Conservation (phyloP, 1,140 invertebrate genomes). For the Lutraria rhynchaena region DNA sequence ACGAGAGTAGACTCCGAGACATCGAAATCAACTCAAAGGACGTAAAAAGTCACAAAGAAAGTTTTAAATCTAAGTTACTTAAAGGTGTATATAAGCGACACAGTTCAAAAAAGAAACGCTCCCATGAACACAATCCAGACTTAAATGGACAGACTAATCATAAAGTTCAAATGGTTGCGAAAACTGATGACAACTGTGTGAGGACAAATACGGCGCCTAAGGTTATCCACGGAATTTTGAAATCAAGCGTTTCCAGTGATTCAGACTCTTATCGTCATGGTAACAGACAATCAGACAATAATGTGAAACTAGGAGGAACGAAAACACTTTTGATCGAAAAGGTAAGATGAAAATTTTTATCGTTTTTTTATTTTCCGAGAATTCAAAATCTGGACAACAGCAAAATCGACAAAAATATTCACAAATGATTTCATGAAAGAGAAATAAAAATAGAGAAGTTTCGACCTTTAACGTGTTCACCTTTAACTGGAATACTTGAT, state of each 20-base stretch:
- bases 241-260: conserved; percentile 37
- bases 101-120: conserved; percentile 16
- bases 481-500: too few species aligned
- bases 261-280: neutral
- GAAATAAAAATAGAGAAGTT: too few species aligned
- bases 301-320: neutral
- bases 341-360: too few species aligned
- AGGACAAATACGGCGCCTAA: neutral
- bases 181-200: neutral
- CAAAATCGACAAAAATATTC: too few species aligned
- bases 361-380: too few species aligned
- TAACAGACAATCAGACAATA: neutral
- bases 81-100: conserved; percentile 29
- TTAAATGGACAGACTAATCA: neutral
- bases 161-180: conserved; percentile 27
- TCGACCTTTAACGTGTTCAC: too few species aligned
- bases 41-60: neutral
- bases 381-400: too few species aligned
- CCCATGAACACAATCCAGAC: neutral
- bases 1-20: conserved; percentile 22
- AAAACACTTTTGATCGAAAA: conserved; percentile 42
- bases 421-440: too few species aligned
- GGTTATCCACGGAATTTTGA: conserved; percentile 32
- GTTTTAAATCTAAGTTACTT: conserved; percentile 32
- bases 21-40: neutral